Percentiles rank a stretch among this genome's conserved stretches.
phyloP scores from a whole-genome alignment of 37 sponge, comb jelly and placozoan genomes.

The Theonella swinhoei region DNA sequence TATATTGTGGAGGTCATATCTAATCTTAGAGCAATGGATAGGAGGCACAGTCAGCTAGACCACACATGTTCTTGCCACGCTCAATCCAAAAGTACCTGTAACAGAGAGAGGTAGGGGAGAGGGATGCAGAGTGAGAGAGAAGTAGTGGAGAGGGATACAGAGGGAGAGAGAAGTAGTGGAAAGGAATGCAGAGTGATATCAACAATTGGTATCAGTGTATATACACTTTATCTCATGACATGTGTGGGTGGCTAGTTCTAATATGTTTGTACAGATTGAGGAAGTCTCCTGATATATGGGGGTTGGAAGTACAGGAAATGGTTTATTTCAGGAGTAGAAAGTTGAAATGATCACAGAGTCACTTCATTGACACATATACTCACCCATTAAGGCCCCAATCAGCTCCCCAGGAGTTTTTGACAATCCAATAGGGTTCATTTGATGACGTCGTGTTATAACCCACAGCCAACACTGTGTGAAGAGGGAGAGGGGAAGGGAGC shows the following conservation, averaged over 20 bases:
- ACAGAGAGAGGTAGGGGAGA: not conserved
- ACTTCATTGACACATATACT: conserved; percentile 2
- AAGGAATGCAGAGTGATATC: too few relatives aligned
- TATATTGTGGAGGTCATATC: not conserved
- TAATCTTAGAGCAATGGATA: conserved; percentile 61
- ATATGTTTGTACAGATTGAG: too few relatives aligned
- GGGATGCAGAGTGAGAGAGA: not conserved
- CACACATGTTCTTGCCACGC: conserved; percentile 80
- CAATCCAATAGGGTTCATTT: conserved; percentile 72
- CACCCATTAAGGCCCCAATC: conserved; percentile 67
- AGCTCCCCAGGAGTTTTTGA: conserved; percentile 82
- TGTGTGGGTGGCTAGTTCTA: too few relatives aligned
- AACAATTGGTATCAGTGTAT: too few relatives aligned
- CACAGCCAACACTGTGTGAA: conserved; percentile 62
- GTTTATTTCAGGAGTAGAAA: too few relatives aligned
- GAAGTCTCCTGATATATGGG: too few relatives aligned
- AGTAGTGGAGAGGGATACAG: not conserved
- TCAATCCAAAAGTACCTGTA: conserved; percentile 81
- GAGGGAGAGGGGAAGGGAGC: not conserved
- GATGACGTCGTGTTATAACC: conserved; percentile 56
- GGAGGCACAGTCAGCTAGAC: conserved; percentile 79
- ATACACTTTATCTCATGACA: too few relatives aligned
- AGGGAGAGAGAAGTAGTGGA: not conserved
- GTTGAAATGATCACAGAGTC: not conserved
- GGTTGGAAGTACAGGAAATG: too few relatives aligned